Conservation (phyloP, 2,797 vertebrate genomes). For the Garrulus glandarius region DNA sequence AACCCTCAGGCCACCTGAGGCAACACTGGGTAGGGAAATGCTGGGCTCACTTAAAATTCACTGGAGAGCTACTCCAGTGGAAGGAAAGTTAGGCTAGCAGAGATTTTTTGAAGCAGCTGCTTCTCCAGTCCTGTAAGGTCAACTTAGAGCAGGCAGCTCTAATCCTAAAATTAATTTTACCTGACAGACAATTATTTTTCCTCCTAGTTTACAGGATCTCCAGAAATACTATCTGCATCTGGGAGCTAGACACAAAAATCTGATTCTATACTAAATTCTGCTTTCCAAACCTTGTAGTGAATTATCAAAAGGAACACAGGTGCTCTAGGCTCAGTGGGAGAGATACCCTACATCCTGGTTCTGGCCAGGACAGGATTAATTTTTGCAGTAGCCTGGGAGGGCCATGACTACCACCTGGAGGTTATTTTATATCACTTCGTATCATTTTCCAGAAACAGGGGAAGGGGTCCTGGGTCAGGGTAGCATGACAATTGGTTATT, state of each 20-base stretch:
- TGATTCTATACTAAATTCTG: background rate
- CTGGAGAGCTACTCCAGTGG: background rate
- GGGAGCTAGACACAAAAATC: background rate
- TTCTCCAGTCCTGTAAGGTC: background rate
- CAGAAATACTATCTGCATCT: background rate
- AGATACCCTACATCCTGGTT: background rate
- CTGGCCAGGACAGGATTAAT: background rate
- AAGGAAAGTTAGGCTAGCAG: background rate
- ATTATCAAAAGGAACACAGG: background rate
- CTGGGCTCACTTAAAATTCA: background rate
- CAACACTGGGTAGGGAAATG: background rate
- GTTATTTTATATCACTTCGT: background rate
- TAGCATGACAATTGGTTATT: background rate
- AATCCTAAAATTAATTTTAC: background rate
- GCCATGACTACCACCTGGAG: background rate
- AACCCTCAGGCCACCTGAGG: background rate
- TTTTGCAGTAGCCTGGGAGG: background rate
- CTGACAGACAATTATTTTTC: background rate
- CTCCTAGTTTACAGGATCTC: background rate
- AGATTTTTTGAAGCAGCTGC: background rate
- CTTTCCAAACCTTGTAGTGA: background rate
- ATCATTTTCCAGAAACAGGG: background rate
- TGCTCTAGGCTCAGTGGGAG: background rate
- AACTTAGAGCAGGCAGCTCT: background rate
- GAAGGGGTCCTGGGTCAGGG: rapidly evolving